These are phyloP conservation scores for Marmota monax DNA, from an alignment of 2,113 vertebrate genomes.

Conservation along the genomic window DNA sequence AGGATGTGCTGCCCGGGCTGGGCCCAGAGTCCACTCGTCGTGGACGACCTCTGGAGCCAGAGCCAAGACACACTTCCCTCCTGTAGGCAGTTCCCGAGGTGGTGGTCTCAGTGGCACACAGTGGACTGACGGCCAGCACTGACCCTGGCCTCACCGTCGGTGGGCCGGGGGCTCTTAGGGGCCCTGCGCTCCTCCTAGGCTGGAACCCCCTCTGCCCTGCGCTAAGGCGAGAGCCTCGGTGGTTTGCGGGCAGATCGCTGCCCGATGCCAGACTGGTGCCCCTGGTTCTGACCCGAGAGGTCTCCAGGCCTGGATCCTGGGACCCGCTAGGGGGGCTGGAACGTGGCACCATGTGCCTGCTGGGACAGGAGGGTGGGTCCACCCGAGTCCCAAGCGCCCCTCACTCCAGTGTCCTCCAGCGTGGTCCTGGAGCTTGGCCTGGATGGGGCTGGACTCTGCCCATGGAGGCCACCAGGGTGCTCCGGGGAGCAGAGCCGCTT, in stretches of 20 bases:
- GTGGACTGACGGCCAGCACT: background rate
- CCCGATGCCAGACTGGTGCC: background rate
- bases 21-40: too few relatives aligned
- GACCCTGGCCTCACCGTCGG: background rate
- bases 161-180: rapidly evolving
- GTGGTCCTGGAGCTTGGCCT: too few relatives aligned
- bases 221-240: background rate
- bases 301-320: background rate
- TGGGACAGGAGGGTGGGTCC: background rate
- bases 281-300: background rate
- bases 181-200: background rate
- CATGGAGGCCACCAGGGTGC: too few relatives aligned
- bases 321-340: background rate
- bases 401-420: background rate
- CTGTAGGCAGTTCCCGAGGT: too few relatives aligned
- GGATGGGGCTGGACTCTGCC: too few relatives aligned
- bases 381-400: background rate
- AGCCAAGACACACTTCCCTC: too few relatives aligned
- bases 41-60: too few relatives aligned
- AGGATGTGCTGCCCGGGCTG: too few relatives aligned
- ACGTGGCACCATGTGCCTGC: background rate
- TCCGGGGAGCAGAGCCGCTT: too few relatives aligned
- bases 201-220: background rate
- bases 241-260: background rate
- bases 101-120: too few relatives aligned